Evolutionary conservation across 2,797 vertebrate species (phyloP).

Genomic region (Enteromius argenteus): DNA sequence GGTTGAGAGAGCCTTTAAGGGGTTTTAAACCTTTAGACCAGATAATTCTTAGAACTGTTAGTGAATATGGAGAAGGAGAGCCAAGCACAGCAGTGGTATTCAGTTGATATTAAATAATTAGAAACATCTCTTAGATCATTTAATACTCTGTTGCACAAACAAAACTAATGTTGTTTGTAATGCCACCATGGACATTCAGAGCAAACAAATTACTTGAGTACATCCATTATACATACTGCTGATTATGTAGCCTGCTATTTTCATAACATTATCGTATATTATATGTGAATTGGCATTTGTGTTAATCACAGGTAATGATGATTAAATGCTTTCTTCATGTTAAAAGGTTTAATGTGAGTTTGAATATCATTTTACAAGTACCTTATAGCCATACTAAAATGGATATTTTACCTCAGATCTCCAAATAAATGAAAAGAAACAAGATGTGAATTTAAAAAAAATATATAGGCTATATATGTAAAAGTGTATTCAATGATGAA

Average conservation of each 20-base stretch:
- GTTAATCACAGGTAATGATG: not conserved
- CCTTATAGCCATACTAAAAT: not conserved
- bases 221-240: not conserved
- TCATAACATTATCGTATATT: not conserved
- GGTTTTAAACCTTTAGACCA: not conserved
- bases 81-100: not conserved
- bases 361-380: not conserved
- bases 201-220: not conserved
- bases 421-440: not conserved
- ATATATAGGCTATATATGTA: too few relatives aligned
- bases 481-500: not conserved
- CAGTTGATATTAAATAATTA: not conserved
- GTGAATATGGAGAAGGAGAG: not conserved
- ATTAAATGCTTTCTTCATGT: not conserved
- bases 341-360: not conserved
- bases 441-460: not conserved
- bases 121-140: not conserved
- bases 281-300: not conserved
- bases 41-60: constrained; percentile 1
- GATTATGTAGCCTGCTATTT: not conserved
- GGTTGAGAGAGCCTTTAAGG: not conserved
- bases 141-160: not conserved
- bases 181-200: not conserved
- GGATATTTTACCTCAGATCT: not conserved
- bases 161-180: not conserved